Percentiles rank a stretch among this genome's conserved stretches.
Conservation (phyloP, 1,140 invertebrate species). For the Halictus rubicundus region DNA sequence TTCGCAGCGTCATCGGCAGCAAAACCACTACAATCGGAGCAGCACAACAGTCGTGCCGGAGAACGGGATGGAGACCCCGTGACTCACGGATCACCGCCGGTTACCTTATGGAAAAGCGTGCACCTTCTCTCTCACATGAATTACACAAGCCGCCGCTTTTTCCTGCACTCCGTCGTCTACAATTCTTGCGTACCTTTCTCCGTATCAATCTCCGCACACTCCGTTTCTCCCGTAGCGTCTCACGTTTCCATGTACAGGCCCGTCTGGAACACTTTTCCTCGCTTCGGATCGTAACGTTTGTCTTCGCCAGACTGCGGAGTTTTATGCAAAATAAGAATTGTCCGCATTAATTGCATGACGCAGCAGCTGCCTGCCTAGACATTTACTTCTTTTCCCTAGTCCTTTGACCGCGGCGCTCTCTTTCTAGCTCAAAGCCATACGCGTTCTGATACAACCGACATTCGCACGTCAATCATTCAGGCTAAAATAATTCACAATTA, state of each 20-base stretch:
- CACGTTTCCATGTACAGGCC: background rate
- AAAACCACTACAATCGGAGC: slow-evolving; percentile 31
- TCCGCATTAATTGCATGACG: no score
- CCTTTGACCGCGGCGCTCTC: no score
- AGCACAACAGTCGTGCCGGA: slow-evolving; percentile 2
- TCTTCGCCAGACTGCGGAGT: no score
- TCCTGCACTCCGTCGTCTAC: background rate
- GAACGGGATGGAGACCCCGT: slow-evolving; percentile 44
- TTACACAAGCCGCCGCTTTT: background rate
- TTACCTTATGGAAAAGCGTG: slow-evolving; percentile 23
- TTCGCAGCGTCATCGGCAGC: slow-evolving; percentile 16
- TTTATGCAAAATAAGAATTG: no score
- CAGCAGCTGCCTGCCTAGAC: no score
- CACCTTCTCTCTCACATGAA: background rate
- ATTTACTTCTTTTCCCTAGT: no score
- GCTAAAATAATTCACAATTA: no score
- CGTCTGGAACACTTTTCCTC: no score
- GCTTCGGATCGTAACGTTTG: no score
- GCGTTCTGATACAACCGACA: no score
- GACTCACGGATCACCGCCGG: slow-evolving; percentile 37
- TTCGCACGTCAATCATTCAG: no score
- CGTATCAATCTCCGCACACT: background rate
- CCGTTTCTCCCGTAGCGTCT: background rate
- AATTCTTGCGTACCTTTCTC: background rate
- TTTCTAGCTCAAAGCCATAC: no score